Conservation (phyloP, 2,113 vertebrate genomes). For the Sylvia atricapilla region DNA sequence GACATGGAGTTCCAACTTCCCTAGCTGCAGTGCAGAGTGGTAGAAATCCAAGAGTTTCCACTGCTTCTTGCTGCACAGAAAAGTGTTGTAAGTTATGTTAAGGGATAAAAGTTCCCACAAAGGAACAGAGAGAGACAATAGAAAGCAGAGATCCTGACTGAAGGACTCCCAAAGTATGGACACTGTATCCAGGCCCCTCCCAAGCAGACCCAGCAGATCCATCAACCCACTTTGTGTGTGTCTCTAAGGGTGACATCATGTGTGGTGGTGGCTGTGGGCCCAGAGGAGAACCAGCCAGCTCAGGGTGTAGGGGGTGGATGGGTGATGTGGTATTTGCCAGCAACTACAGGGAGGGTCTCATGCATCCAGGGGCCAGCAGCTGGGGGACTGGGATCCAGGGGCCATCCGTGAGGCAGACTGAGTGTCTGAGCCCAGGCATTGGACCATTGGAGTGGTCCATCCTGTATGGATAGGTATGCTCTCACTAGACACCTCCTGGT, state of each 20-base stretch:
- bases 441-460: neutral
- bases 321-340: neutral
- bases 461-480: neutral
- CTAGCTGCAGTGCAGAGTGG: neutral
- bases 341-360: neutral
- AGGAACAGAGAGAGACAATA: neutral
- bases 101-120: neutral
- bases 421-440: neutral
- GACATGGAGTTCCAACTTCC: neutral
- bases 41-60: neutral
- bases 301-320: fast-evolving
- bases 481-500: neutral
- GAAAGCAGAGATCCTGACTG: neutral
- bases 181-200: fast-evolving
- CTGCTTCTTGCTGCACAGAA: neutral
- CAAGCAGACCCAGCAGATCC: neutral
- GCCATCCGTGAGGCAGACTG: neutral
- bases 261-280: neutral
- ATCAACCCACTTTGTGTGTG: fast-evolving
- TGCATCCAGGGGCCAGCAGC: neutral
- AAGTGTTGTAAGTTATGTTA: neutral
- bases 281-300: neutral
- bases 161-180: neutral
- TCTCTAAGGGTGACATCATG: neutral
- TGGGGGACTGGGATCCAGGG: neutral